A percentile compares a stretch with the other conserved stretches of the same genome.
These are phyloP conservation scores for Rhinichthys osculus DNA, from an alignment of 2,797 vertebrate species.

Conservation along the genomic window DNA sequence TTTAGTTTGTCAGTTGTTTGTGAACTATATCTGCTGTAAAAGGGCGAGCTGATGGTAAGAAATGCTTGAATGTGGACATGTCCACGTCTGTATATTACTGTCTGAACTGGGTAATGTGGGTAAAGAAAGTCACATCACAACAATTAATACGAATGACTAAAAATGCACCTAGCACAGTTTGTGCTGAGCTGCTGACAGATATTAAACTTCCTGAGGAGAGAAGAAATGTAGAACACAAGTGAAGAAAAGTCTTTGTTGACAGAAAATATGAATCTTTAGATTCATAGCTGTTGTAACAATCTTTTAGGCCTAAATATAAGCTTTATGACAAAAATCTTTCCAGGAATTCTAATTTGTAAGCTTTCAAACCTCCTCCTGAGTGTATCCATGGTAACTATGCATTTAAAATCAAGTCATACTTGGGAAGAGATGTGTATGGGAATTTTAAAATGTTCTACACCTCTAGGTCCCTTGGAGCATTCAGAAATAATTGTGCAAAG, in stretches of 20 bases:
- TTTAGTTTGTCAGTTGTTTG: too few relatives aligned
- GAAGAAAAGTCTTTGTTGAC: background rate
- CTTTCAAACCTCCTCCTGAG: background rate
- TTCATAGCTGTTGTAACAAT: background rate
- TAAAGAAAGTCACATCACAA: background rate
- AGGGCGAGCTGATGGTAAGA: background rate
- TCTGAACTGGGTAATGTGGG: too few relatives aligned
- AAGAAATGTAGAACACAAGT: background rate
- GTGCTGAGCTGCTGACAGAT: background rate
- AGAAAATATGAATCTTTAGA: background rate
- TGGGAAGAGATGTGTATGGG: background rate
- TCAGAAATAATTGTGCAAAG: background rate
- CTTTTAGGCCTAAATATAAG: background rate
- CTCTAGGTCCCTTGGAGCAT: background rate
- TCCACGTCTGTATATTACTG: too few relatives aligned
- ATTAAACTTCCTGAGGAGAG: background rate
- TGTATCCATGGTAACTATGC: background rate
- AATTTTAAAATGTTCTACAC: conserved; percentile 2
- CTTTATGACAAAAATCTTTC: background rate
- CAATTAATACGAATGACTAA: conserved; percentile 3
- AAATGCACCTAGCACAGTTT: background rate
- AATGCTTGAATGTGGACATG: background rate
- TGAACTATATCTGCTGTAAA: too few relatives aligned
- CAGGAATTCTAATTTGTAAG: background rate
- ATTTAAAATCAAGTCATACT: conserved; percentile 9